Conservation (phyloP, 2,888 invertebrate genomes). For the Cryptocheilus praepositus region DNA sequence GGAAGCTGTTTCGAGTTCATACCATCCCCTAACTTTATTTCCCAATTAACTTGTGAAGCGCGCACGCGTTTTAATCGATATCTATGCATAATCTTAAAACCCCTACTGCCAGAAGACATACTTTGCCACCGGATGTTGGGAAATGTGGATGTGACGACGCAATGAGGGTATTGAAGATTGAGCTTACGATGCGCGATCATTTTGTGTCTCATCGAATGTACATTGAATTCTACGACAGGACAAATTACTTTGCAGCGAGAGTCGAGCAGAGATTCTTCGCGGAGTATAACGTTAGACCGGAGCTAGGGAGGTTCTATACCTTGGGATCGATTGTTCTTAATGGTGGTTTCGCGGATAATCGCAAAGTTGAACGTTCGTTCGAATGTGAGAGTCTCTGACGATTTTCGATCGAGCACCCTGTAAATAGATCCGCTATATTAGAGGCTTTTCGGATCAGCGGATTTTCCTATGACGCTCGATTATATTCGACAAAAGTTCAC, state of each 20-base stretch:
- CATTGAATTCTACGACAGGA: neutral
- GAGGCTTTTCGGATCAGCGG: neutral
- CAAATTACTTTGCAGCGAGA: neutral
- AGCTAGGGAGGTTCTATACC: slow-evolving; percentile 10
- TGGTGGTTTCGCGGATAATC: slow-evolving; percentile 19
- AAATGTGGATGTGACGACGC: slow-evolving; percentile 3
- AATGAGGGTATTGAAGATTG: neutral
- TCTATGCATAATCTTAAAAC: slow-evolving; percentile 28
- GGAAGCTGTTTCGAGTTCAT: slow-evolving; percentile 24
- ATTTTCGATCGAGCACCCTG: neutral
- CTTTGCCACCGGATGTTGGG: slow-evolving; percentile 17
- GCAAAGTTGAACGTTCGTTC: neutral
- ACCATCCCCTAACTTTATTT: slow-evolving; percentile 5
- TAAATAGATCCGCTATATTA: neutral
- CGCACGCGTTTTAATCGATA: slow-evolving; percentile 15
- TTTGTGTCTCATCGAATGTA: neutral
- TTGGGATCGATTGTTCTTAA: slow-evolving; percentile 44
- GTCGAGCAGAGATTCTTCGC: neutral
- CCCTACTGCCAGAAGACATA: slow-evolving; percentile 36
- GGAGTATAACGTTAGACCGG: too few relatives aligned
- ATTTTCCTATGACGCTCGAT: neutral
- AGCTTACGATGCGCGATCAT: too few relatives aligned
- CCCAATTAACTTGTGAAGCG: slow-evolving; percentile 19
- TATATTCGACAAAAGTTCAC: too few relatives aligned
- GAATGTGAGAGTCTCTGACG: neutral